Base-by-base conservation (phyloP, 2,113 vertebrate genomes). In the Nansenia antarctica region DNA sequence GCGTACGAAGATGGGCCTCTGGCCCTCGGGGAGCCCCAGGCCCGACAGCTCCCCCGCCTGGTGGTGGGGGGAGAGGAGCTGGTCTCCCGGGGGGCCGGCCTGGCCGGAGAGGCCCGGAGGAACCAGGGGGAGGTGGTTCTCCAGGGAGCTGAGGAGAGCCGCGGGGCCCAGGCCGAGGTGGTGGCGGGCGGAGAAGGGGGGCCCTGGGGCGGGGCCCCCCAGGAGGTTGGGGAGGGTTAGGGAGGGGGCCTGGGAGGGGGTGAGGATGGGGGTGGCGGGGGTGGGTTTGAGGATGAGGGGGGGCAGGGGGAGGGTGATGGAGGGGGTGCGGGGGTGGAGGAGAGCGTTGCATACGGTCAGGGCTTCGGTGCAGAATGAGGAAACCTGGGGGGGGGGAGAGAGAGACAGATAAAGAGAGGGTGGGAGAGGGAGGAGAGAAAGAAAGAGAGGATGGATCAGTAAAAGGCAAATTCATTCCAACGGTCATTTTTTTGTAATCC, bases 281-380 rank as follows among this genome's bases (percentile, higher is more conserved):
- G 88, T 70, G 22, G 85, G 55, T 76, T 93, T 90, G 67, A 94
- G 74, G 31, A 78, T 55, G 0, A 94, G 86, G 0, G 93, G 88
- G 0, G 93, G 80, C 32, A 94, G 76, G 3, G 93, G 87, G n/a
- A 93, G 85, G 30, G 90, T 84, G 22, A 95, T 82, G 32, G 94
- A 91, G 31, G 93, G 93, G 3, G 85, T 87, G 3, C 95, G 94
- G 0, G 95, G 93, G 53, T 96, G 95, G n/a, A 94, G 90, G 3
- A 96, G 79, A 22, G 92, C 79, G 68, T 93, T 93, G 76, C 95
- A 96, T 72, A 94, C 77, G 18, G 93, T 92, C 63, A 95, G 72
- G 0, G 95, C 94, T 79, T 97, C 95, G 0, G 85, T 64, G 32
- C 95, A 97, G 80, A 96, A 97, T 2, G 93, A 87, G 0, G 95